Evolutionary conservation across 2,797 vertebrate species (phyloP).

Genomic region (Pangasius macronema): DNA sequence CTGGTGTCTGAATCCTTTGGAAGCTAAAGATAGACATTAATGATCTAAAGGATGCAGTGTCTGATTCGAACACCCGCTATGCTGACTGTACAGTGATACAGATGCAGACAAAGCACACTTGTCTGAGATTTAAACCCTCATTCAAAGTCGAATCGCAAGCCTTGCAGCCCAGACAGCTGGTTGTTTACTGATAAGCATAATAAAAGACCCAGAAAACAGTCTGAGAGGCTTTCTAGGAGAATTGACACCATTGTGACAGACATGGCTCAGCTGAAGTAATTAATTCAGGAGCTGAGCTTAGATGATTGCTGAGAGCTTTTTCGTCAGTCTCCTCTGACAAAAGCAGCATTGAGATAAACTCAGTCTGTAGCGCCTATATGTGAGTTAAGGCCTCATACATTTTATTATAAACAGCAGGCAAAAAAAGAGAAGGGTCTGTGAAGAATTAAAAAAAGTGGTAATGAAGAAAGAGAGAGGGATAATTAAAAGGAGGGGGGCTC

Average conservation of each 20-base stretch:
- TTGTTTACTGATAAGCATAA: neutral
- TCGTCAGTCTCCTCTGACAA: neutral
- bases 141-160: neutral
- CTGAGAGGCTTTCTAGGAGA: neutral
- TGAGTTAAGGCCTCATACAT: neutral
- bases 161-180: neutral
- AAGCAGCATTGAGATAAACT: neutral
- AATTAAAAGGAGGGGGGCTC: neutral
- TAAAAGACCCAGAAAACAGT: neutral
- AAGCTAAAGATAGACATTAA: neutral
- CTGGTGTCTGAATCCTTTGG: neutral
- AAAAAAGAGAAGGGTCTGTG: neutral
- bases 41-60: neutral
- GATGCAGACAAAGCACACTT: neutral
- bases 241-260: conserved; percentile 1
- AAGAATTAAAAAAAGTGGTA: neutral
- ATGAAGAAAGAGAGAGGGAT: neutral
- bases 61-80: neutral
- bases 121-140: conserved; percentile 1
- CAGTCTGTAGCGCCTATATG: neutral
- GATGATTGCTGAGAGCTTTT: neutral
- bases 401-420: conserved; percentile 2
- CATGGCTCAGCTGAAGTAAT: neutral
- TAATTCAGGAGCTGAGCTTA: neutral
- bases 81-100: neutral